phyloP scores from a whole-genome alignment of 53 echinoderm and acorn worm species.

The Mesocentrotus franciscanus region DNA sequence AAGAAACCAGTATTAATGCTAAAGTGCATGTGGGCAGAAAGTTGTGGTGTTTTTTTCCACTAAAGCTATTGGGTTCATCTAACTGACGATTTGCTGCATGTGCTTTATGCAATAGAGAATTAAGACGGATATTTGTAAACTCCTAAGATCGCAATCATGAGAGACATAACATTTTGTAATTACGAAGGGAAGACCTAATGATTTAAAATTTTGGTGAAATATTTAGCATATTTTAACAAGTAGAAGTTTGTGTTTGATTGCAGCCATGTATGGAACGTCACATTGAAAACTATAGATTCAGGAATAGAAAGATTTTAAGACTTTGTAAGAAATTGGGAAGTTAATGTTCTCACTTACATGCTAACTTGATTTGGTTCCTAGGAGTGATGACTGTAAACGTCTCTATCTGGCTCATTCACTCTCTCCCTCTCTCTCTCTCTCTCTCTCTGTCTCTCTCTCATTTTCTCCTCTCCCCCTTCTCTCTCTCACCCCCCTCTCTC shows the following conservation, averaged over 20 bases:
- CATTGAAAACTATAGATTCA: too few relatives aligned
- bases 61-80: background rate
- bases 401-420: background rate
- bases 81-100: background rate
- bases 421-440: background rate
- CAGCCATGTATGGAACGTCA: background rate
- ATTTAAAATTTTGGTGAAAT: too few relatives aligned
- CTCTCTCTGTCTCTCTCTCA: background rate
- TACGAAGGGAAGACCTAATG: background rate
- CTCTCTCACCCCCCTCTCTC: too few relatives aligned
- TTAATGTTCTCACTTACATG: background rate
- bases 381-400: too few relatives aligned
- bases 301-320: too few relatives aligned
- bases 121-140: background rate
- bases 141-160: background rate
- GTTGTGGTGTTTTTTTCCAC: background rate
- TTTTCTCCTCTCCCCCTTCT: too few relatives aligned
- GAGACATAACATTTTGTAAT: background rate
- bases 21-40: background rate
- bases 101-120: background rate
- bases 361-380: too few relatives aligned
- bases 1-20: constrained; percentile 20
- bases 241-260: background rate
- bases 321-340: too few relatives aligned
- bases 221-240: background rate